Base-by-base conservation (phyloP, 2,797 vertebrate species). In the Molossus molossus region DNA sequence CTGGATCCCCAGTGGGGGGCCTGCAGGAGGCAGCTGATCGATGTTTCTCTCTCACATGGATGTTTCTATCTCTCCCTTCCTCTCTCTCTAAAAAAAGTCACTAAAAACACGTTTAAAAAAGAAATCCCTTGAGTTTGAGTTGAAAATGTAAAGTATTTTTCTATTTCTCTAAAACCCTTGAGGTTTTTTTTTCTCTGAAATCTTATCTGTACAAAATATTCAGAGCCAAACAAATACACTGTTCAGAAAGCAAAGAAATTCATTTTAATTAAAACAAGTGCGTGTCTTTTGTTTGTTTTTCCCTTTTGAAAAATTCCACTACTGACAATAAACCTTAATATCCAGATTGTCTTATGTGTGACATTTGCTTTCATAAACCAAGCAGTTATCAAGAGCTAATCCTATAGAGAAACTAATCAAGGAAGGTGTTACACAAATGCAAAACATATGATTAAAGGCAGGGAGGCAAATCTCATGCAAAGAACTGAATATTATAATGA, bases 321-420 rank as follows among this genome's bases (percentile, higher is more conserved):
- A 90, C 86, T 97, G 86, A 97, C 96, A 97, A 97, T 97, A 98
- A 97, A 97, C 91, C 96, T 95, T 97, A 97, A 96, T 97, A 97
- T 97, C 94, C 98, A 94, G 90, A 97, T 98, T 97, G 96, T 97
- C 96, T 98, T 98, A 94, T 97, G 96, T 37, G 57, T 98, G 98
- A 98, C 98, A 99, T 99, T 99, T 99, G 96, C 97, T 98, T 99
- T 98, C 97, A 97, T 98, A 98, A 99, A 98, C 97, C 97, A 97
- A 94, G 96, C 96, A 97, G 98, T 98, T 99, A 98, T 98, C 98
- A 98, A 96, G 97, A 98, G 97, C 97, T 98, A 99, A 99, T 99
- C 98, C 98, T 98, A 98, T 97, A 98, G 97, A 98, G 98, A 98
- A 98, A 98, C 98, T 99, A 99, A 99, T 99, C 99, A 99, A 98